Evolutionary conservation across 2,113 vertebrate species (phyloP), one percentile per base, ranked within the genome.

Genomic region (Sander vitreus): DNA sequence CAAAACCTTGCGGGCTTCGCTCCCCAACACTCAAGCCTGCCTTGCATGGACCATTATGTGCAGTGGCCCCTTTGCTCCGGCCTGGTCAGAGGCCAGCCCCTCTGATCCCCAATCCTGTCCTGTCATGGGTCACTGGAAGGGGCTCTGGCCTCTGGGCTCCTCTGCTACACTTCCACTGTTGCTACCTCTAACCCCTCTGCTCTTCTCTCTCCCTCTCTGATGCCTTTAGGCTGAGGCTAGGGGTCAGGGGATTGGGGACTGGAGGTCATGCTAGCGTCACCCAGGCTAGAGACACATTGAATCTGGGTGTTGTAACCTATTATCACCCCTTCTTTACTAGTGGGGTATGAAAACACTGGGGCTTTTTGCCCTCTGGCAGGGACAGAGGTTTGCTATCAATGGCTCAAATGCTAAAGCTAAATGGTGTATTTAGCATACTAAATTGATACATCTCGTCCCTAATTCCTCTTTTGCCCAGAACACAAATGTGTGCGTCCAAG

Each of bases 61-160:
- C 89, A 88, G 83, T 75, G 94, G 95, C 92, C 92, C 89, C 85
- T 91, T 83, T 73, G 92, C 57, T 91, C 92, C 81, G 76, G 81
- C 89, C 91, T 93, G 55, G 89, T 95, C 96, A 97, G 94, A 95
- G 96, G 94, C 94, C 94, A 94, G 91, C 55, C 95, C 93, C 95
- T 96, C 93, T 95, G 95, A 96, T 93, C 93, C 94, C 92, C 96
- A 97, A 97, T 94, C 93, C 95, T 94, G 95, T 95, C 95, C 91
- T 95, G 95, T 94, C 95, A 97, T 95, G 97, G 97, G 97, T 99
- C 97, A 98, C 63, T 94, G 96, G 93, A 96, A 93, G 94, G 95
- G 95, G 94, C 94, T 94, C 91, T 90, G 88, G 94, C 95, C 96
- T 94, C 95, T 95, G 94, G 94, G 83, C 85, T 93, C 76, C 89